Evolutionary conservation across 2,113 vertebrate genomes (phyloP), one percentile per base, ranked within the genome.

Genomic region (Genyomyrus donnyi): DNA sequence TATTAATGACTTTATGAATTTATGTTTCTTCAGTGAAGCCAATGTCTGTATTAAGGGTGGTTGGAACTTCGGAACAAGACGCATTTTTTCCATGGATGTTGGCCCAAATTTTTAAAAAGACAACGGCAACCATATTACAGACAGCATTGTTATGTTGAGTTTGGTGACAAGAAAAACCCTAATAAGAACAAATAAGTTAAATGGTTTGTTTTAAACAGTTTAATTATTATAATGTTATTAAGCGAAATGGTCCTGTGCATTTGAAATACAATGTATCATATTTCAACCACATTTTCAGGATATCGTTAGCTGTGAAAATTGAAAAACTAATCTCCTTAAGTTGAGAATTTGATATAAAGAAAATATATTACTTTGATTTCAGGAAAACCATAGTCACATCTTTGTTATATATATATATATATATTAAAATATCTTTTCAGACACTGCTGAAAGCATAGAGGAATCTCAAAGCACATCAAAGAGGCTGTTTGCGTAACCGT

Each of bases 51-150:
- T 94, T 94, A 93, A 92, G 90, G 88, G 91, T 93, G 92, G 93
- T 93, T 94, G 93, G 92, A 95, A 94, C 92, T 91, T 94, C 90
- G 93, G 92, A 93, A 94, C 92, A 94, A 93, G 92, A 93, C 92
- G 90, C 91, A 83, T 88, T 91, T 91, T 93, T 91, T 90, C 89
- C 90, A 87, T 88, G 58, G 70, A 45, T 45, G 86, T 21, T 87
- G 87, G 89, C 90, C 90, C 87, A 91, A 39, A 88, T 62, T 39
- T 62, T 42, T 45, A 7, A 58, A 66, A 89, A 93, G 92, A 93
- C 92, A 91, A 92, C 93, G 92, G 93, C 90, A 92, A 88, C 88
- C 27, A 62, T 31, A 87, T 87, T 52, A 53, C 27, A 87, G n/a
- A 50, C 5, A 35, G 85, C 85, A 87, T 87, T 87, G 27, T 13